These are phyloP conservation scores for Hecatera dysodea DNA, from an alignment of 2,888 invertebrate species.

Conservation along the genomic window DNA sequence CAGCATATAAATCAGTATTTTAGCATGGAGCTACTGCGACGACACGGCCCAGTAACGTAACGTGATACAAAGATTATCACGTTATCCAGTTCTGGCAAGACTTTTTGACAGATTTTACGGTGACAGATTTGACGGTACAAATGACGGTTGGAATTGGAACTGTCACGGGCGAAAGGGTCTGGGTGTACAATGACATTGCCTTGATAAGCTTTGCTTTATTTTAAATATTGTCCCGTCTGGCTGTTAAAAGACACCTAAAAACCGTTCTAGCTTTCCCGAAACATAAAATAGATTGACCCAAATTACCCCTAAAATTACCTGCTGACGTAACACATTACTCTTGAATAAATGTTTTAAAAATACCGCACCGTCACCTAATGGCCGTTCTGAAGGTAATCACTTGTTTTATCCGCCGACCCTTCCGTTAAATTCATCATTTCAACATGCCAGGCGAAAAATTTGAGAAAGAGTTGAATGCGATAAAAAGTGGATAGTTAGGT, in stretches of 20 bases:
- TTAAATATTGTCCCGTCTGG: too few relatives aligned
- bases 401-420: conserved; percentile 67
- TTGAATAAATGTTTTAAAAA: conserved; percentile 66
- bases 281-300: conserved; percentile 37
- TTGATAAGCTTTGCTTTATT: too few relatives aligned
- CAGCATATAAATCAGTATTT: too few relatives aligned
- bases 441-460: conserved; percentile 55
- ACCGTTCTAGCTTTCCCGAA: neutral
- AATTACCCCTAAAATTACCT: conserved; percentile 56
- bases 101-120: too few relatives aligned
- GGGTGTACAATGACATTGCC: too few relatives aligned
- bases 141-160: too few relatives aligned
- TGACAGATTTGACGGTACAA: too few relatives aligned
- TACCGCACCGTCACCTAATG: conserved; percentile 68
- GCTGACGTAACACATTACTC: conserved; percentile 57
- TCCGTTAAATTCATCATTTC: conserved; percentile 67
- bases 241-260: neutral
- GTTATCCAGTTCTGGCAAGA: too few relatives aligned
- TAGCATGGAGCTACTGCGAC: too few relatives aligned
- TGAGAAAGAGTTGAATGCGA: conserved; percentile 33
- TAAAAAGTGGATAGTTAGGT: conserved; percentile 16
- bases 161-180: too few relatives aligned
- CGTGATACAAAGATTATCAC: too few relatives aligned
- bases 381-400: conserved; percentile 65
- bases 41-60: too few relatives aligned